Percentiles rank a stretch among this genome's conserved stretches.
These are phyloP conservation scores for Balearica regulorum DNA, from an alignment of 2,797 vertebrate genomes.

Conservation along the genomic window DNA sequence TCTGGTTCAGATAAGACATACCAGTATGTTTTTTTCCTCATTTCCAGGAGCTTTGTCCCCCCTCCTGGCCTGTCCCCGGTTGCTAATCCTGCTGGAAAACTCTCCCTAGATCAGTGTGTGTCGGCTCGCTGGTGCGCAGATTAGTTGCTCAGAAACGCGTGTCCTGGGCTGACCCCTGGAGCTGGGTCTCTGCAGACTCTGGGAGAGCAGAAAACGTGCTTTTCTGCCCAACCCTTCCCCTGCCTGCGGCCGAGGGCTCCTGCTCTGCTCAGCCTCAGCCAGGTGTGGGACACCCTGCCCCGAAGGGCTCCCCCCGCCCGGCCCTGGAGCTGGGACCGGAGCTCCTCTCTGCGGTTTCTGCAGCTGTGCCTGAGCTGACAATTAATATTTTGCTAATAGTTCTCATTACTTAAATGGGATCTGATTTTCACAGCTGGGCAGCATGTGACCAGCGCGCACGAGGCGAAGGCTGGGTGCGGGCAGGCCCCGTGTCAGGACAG, in stretches of 20 bases:
- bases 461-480: background rate
- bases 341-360: background rate
- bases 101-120: background rate
- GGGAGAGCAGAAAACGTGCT: fast-evolving
- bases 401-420: background rate
- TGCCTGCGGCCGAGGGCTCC: background rate
- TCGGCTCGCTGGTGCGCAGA: background rate
- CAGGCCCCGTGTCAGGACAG: background rate
- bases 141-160: background rate
- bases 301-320: background rate
- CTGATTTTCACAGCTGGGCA: background rate
- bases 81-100: slow-evolving; percentile 43
- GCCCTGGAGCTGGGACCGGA: background rate
- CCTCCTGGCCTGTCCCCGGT: background rate
- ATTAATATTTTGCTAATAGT: background rate
- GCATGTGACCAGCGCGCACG: fast-evolving
- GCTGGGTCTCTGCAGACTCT: background rate
- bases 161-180: slow-evolving; percentile 16
- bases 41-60: slow-evolving; percentile 44
- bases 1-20: slow-evolving; percentile 33
- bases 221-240: background rate
- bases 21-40: background rate
- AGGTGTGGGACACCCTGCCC: background rate
- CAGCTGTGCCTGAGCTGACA: background rate
- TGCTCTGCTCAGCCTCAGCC: background rate